Conservation (phyloP, 2,797 vertebrate genomes). For the Crocidura indochinensis region DNA sequence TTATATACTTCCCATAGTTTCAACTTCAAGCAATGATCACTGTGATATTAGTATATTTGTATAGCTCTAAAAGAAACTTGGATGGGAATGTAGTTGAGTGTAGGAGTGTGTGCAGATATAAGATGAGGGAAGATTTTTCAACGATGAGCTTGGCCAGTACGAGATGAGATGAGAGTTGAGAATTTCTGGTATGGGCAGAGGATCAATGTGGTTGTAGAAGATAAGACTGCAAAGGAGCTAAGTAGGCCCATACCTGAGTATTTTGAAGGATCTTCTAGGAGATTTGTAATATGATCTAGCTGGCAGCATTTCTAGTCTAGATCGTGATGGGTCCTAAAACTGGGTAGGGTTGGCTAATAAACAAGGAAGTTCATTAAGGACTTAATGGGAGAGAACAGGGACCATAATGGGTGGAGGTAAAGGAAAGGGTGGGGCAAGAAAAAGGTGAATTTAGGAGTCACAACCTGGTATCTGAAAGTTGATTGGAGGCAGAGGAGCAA, state of each 20-base stretch:
- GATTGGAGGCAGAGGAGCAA: background rate
- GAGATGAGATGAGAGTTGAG: background rate
- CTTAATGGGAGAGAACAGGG: background rate
- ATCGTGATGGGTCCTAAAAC: background rate
- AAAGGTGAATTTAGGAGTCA: background rate
- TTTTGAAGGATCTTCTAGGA: background rate
- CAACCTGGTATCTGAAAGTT: background rate
- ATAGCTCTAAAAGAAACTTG: conserved; percentile 71
- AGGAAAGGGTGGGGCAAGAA: background rate
- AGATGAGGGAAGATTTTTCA: conserved; percentile 33
- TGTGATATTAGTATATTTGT: conserved; percentile 54
- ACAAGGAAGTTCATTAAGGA: background rate
- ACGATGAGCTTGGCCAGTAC: conserved; percentile 6
- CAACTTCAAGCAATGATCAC: conserved; percentile 46
- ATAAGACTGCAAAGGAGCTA: background rate
- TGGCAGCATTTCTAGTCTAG: background rate
- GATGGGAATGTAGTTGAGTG: background rate
- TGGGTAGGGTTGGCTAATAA: background rate
- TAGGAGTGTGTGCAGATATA: background rate
- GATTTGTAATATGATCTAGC: background rate
- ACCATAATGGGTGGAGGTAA: background rate
- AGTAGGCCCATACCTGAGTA: background rate
- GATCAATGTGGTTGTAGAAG: background rate
- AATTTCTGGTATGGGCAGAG: background rate
- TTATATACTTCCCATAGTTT: conserved; percentile 58